Conservation (phyloP, 1,140 invertebrate genomes). For the Tetranychus cinnabarinus region DNA sequence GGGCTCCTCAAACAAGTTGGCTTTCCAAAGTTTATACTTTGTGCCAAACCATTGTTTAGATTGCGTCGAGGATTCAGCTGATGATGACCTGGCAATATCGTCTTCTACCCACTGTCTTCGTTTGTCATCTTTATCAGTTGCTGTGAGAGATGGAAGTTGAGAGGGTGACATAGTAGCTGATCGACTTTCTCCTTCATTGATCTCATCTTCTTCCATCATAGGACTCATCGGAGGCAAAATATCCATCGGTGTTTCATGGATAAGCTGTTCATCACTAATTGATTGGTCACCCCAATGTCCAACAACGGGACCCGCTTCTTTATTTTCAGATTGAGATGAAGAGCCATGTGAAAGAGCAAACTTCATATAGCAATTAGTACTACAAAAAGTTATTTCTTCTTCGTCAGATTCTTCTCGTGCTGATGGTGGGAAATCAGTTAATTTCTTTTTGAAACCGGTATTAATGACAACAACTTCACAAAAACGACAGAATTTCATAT, state of each 20-base stretch:
- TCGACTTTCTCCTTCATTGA: background rate
- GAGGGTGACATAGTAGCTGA: background rate
- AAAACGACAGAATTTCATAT: conserved; percentile 67
- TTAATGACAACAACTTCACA: conserved; percentile 70
- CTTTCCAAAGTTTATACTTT: conserved; percentile 43
- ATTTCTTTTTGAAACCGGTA: conserved; percentile 43
- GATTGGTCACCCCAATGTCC: background rate
- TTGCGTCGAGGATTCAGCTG: background rate
- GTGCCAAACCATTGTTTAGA: conserved; percentile 6
- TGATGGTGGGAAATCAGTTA: conserved; percentile 39
- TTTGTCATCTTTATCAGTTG: background rate
- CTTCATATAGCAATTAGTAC: conserved; percentile 56
- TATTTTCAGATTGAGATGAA: conserved; percentile 16
- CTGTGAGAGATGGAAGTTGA: background rate
- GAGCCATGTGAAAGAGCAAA: conserved; percentile 38
- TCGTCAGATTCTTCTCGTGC: background rate
- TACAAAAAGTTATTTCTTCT: conserved; percentile 38
- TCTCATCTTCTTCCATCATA: conserved; percentile 9
- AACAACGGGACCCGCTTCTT: background rate
- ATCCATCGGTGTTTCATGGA: background rate
- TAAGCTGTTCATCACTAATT: background rate
- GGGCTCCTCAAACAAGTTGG: background rate
- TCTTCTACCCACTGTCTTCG: background rate
- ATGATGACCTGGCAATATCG: background rate
- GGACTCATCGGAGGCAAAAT: conserved; percentile 7